Conservation (phyloP, 2,888 invertebrate genomes). For the Agonopterix arenella region DNA sequence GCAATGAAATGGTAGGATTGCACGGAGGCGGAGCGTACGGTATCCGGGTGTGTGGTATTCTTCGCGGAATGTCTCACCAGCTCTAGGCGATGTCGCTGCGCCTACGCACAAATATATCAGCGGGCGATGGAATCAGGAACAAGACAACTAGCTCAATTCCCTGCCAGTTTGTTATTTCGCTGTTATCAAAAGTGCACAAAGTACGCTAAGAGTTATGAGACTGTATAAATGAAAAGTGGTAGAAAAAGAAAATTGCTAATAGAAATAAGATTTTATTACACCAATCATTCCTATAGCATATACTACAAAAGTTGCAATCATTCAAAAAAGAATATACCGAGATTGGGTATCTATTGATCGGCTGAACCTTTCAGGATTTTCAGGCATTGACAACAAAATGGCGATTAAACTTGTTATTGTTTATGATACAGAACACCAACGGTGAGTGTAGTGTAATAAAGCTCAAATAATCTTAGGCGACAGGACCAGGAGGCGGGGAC, state of each 20-base stretch:
- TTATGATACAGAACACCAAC: too few relatives aligned
- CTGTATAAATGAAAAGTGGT: too few relatives aligned
- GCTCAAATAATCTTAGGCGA: conserved; percentile 3
- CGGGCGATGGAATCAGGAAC: conserved; percentile 16
- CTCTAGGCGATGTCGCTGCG: conserved; percentile 11
- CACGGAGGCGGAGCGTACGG: conserved; percentile 23
- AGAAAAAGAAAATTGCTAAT: too few relatives aligned
- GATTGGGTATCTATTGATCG: too few relatives aligned
- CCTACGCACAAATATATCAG: conserved; percentile 21
- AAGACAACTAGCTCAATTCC: conserved; percentile 15
- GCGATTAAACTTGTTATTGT: too few relatives aligned
- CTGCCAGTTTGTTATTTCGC: conserved; percentile 10
- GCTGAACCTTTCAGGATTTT: neutral
- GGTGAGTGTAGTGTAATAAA: neutral
- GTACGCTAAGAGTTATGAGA: too few relatives aligned
- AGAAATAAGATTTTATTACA: too few relatives aligned
- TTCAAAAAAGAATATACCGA: too few relatives aligned
- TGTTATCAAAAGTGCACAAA: conserved; percentile 2
- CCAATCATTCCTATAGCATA: too few relatives aligned
- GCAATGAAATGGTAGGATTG: conserved; percentile 26
- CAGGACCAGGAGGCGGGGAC: conserved; percentile 28
- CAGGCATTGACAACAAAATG: too few relatives aligned
- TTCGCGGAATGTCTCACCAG: conserved; percentile 28
- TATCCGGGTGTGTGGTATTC: conserved; percentile 22
- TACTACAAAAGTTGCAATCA: too few relatives aligned